Evolutionary conservation across 2,797 vertebrate genomes (phyloP), one percentile per base, ranked within the genome.

Genomic region (Scolopax rusticola): DNA sequence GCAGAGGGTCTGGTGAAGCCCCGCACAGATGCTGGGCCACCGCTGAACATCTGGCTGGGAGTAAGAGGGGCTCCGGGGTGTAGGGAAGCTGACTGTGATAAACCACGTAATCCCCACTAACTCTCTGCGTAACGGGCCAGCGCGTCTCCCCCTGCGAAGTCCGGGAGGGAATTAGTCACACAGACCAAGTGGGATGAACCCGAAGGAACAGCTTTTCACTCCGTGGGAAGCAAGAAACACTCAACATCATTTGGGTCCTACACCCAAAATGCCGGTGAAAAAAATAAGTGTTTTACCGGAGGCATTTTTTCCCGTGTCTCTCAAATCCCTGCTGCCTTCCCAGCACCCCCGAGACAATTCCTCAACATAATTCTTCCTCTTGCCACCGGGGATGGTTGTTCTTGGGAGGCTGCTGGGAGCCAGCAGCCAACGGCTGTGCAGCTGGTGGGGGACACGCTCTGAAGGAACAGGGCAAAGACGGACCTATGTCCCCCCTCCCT

Each of bases 81-180:
- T 11, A 71, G 79, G 80, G 88, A 87, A 84, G 54, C 60, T 73
- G 89, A 57, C 75, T 71, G 61, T 73, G 95, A 93, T 88, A 93
- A 95, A 94, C 61, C 86, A 81, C 57, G 45, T 88, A 94, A 96
- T 86, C 88, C 69, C 92, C 48, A 38, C 69, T 93, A 91, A 94
- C 45, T 40, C 51, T 28, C 79, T 51, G 32, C 3, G 0, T 30
- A 90, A 53, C 73, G 78, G 48, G 24, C 11, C 48, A 68, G 3
- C 0, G 0, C 2, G 0, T 36, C 47, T 59, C 63, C 84, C 87
- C 69, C 75, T 33, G 59, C 54, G 84, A 43, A 63, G 60, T 90
- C 71, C 9, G 18, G 50, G 71, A 76, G 33, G 74, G 81, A 82
- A 65, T 91, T 69, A 87, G 71, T 91, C 88, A 84, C 74, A 78